Percentiles rank a stretch among this genome's conserved stretches.
phyloP scores from a whole-genome alignment of 2,888 invertebrate genomes.

The Phorcus lineatus region DNA sequence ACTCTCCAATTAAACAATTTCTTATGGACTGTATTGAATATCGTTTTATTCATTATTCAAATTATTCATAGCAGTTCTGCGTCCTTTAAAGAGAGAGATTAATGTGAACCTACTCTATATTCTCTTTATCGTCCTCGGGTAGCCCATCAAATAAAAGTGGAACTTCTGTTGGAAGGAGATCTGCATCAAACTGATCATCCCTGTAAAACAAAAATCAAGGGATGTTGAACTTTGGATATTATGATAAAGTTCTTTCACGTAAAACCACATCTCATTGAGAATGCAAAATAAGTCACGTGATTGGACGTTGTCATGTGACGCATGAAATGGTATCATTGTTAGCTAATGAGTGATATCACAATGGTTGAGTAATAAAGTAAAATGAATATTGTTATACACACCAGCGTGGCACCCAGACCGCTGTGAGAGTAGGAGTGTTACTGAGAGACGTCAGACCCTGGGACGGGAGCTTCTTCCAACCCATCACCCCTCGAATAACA shows the following conservation, averaged over 20 bases:
- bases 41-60: too few species aligned
- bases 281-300: too few species aligned
- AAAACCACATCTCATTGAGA: too few species aligned
- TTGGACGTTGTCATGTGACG: too few species aligned
- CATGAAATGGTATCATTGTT: too few species aligned
- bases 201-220: slow-evolving; percentile 40
- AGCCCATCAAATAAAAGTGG: slow-evolving; percentile 63
- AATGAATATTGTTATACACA: slow-evolving; percentile 52
- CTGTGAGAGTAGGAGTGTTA: slow-evolving; percentile 72
- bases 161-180: slow-evolving; percentile 65
- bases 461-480: slow-evolving; percentile 75
- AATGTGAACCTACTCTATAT: slow-evolving; percentile 59
- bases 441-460: slow-evolving; percentile 72
- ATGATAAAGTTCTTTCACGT: too few species aligned
- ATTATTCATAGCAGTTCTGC: not conserved
- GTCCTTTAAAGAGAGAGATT: not conserved
- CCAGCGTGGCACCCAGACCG: slow-evolving; percentile 75
- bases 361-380: too few species aligned
- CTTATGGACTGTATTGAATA: too few species aligned
- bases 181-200: slow-evolving; percentile 69
- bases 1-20: too few species aligned
- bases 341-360: too few species aligned
- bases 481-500: slow-evolving; percentile 72
- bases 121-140: slow-evolving; percentile 62
- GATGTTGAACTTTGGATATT: too few species aligned